Percentiles rank a stretch among this genome's conserved stretches.
These are phyloP conservation scores for Siderastrea radians DNA, from an alignment of 92 coral and sea anemone species.

Conservation along the genomic window DNA sequence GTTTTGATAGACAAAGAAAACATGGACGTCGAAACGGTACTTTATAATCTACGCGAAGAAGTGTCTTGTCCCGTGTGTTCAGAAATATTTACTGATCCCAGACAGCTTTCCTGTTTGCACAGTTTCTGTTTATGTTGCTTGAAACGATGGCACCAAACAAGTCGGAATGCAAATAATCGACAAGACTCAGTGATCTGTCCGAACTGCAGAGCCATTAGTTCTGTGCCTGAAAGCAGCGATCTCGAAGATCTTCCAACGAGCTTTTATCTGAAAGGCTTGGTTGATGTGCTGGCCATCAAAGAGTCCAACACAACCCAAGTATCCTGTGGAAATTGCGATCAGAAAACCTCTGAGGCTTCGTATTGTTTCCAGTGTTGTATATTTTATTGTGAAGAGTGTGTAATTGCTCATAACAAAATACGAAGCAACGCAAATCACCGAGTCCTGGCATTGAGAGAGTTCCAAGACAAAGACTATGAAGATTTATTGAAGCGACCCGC, in stretches of 20 bases:
- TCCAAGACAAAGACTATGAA: constrained; percentile 2
- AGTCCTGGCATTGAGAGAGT: background rate
- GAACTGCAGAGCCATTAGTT: constrained; percentile 1
- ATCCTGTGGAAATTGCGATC: background rate
- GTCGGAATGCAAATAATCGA: background rate
- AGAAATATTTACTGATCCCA: constrained; percentile 4
- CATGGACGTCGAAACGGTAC: background rate
- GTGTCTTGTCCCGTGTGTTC: constrained; percentile 3
- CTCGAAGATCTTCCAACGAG: constrained; percentile 54
- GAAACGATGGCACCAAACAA: background rate
- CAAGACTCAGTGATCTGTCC: background rate
- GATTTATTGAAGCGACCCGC: constrained; percentile 10
- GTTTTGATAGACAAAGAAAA: no score
- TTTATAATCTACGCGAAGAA: background rate
- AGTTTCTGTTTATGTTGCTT: background rate
- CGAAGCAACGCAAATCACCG: background rate
- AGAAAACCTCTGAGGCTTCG: constrained; percentile 1
- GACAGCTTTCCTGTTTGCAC: background rate
- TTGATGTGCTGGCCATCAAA: constrained; percentile 49
- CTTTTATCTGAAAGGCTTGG: constrained; percentile 58
- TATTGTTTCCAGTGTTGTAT: constrained; percentile 7
- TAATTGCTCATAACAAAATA: background rate
- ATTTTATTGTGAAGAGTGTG: constrained; percentile 2
- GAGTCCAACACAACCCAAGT: background rate
- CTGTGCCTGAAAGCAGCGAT: constrained; percentile 47